Evolutionary conservation across 2,888 invertebrate species (phyloP).

Genomic region (Acrobasis repandana): DNA sequence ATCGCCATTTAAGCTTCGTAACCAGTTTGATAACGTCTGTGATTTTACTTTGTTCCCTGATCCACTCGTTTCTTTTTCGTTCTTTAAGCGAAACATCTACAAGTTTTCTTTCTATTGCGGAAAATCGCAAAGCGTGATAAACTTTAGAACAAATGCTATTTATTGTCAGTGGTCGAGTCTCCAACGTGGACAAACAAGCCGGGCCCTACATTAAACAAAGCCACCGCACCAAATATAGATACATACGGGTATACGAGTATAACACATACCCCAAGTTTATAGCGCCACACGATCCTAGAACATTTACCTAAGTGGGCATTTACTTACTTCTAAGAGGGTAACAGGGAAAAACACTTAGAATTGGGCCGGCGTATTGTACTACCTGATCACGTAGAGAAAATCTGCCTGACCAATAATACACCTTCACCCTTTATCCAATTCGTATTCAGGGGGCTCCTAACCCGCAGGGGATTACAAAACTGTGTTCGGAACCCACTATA

Average conservation of each 20-base stretch:
- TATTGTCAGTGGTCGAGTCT: background rate
- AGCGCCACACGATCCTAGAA: constrained; percentile 1
- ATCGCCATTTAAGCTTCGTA: too few relatives aligned
- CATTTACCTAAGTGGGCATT: constrained; percentile 20
- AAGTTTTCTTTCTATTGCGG: too few relatives aligned
- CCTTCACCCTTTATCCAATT: constrained; percentile 64
- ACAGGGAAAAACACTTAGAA: constrained; percentile 63
- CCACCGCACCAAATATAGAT: background rate
- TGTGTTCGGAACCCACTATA: constrained; percentile 57
- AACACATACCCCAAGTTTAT: background rate
- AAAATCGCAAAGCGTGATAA: background rate
- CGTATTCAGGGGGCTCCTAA: constrained; percentile 55
- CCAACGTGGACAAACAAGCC: background rate
- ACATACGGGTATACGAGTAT: background rate
- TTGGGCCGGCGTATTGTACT: constrained; percentile 49
- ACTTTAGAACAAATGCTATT: background rate
- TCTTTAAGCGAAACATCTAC: too few relatives aligned
- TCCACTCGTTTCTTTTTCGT: too few relatives aligned
- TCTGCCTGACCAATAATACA: constrained; percentile 71
- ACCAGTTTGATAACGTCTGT: too few relatives aligned
- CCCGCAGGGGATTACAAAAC: constrained; percentile 62
- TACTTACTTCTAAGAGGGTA: constrained; percentile 16
- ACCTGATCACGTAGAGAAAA: constrained; percentile 65
- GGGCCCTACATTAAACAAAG: constrained; percentile 15
- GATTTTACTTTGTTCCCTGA: too few relatives aligned